Base-by-base conservation (phyloP, 2,113 vertebrate species). In the Cryptotis parvus region DNA sequence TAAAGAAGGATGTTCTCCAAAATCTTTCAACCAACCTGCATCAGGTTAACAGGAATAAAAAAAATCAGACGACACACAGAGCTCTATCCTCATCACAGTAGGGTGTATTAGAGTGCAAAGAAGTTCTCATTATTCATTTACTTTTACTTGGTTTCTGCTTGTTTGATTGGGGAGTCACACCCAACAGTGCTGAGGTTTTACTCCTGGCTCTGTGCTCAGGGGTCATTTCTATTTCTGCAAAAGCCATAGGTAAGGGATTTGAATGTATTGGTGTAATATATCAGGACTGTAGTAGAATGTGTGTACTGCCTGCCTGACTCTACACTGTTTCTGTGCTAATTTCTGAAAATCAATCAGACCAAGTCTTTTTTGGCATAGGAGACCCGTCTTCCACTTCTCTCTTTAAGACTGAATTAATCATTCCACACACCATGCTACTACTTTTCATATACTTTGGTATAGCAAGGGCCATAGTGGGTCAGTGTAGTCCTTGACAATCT, bases 361-460 rank as follows among this genome's bases (percentile, higher is more conserved):
- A 29, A 52, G 45, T 27, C 20, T 79, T 75, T 88, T 35, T 72
- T 70, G 26, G 43, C n/a, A 52, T 3, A 3, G 3, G 26, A 11
- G 1, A 1, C 41, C 15, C n/a, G 39, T n/a, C 65, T 86, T 68
- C 73, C 2, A 37, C 80, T 70, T 82, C 70, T 87, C 58, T 41
- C 49, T 63, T 27, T 12, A 76, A 49, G 37, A n/a, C 74, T 72
- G 43, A 94, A 70, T 45, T 78, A 63, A 37, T 74, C 55, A 90
- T 65, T 88, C 63, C 37, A 33, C 20, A 29, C 15, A 43, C 8
- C 29, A 12, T 45, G 5, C 6, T 24, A 45, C 74, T 15, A n/a
- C 39, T n/a, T 43, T 69, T 39, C 35, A 24, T 15, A 35, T 39
- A 24, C 84, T 55, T 85, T 80, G 72, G 11, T 31, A 58, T 37